Evolutionary conservation across 2,113 vertebrate genomes (phyloP).

Genomic region (Zosterops japonicus): DNA sequence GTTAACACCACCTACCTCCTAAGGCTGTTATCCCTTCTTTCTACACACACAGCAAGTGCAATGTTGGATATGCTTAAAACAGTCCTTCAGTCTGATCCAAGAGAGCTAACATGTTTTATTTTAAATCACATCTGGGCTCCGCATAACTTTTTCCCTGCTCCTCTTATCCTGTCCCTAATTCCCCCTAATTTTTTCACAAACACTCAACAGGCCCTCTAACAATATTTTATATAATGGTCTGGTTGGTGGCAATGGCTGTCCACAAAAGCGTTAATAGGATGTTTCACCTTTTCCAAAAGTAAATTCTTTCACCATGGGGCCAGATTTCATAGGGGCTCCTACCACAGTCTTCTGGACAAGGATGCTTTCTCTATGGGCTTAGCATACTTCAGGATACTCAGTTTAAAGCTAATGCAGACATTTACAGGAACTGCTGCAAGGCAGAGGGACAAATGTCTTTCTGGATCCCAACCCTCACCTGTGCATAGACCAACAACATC

Average conservation of each 20-base stretch:
- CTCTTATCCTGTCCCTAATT: background rate
- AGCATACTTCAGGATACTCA: background rate
- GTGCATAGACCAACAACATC: background rate
- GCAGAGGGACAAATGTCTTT: background rate
- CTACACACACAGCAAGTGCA: background rate
- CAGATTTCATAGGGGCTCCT: background rate
- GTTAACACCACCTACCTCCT: background rate
- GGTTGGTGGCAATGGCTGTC: background rate
- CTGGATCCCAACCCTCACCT: background rate
- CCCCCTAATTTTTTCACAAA: background rate
- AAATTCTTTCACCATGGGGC: rapidly evolving
- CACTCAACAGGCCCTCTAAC: background rate
- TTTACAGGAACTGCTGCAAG: background rate
- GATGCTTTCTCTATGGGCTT: background rate
- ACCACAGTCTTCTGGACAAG: background rate
- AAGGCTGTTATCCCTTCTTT: background rate
- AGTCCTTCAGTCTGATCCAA: background rate
- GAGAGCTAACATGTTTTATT: rapidly evolving
- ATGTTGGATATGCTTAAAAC: background rate
- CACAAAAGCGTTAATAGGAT: background rate
- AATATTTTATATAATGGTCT: background rate
- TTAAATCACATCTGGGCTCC: background rate
- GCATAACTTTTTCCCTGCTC: background rate
- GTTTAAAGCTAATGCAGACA: background rate
- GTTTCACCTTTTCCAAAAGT: background rate